Evolutionary conservation across 2,113 vertebrate genomes (phyloP).

Genomic region (Catharus minimus): DNA sequence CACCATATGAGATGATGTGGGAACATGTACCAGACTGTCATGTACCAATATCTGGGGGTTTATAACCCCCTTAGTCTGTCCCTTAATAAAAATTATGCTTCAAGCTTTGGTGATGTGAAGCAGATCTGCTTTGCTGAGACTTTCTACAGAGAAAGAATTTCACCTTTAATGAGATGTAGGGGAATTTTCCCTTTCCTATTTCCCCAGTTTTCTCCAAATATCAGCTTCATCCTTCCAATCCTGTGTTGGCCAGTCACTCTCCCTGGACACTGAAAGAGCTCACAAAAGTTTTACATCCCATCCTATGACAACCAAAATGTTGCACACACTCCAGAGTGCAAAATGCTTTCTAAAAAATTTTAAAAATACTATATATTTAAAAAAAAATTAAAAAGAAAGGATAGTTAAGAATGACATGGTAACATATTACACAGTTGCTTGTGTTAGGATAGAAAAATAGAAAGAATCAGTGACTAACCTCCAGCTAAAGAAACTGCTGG

Average conservation of each 20-base stretch:
- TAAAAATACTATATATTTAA: no score
- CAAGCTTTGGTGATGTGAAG: neutral
- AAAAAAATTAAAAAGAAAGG: neutral
- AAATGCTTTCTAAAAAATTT: neutral
- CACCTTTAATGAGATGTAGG: neutral
- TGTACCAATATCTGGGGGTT: fast-evolving
- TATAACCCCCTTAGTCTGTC: neutral
- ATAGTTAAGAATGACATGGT: neutral
- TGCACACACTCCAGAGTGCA: neutral
- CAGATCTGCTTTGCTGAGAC: neutral
- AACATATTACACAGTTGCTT: neutral
- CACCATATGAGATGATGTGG: neutral
- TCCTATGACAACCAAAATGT: neutral
- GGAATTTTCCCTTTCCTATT: neutral
- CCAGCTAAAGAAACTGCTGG: neutral
- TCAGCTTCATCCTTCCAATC: neutral
- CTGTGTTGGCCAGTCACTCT: neutral
- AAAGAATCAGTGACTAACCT: neutral
- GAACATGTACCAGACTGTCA: fast-evolving
- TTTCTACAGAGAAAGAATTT: neutral
- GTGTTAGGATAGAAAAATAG: neutral
- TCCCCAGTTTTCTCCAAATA: neutral
- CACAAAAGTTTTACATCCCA: neutral
- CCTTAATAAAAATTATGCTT: neutral
- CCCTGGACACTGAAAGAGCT: neutral